These are phyloP conservation scores for Meleagris gallopavo DNA, from an alignment of 2,113 vertebrate genomes.

Conservation along the genomic window DNA sequence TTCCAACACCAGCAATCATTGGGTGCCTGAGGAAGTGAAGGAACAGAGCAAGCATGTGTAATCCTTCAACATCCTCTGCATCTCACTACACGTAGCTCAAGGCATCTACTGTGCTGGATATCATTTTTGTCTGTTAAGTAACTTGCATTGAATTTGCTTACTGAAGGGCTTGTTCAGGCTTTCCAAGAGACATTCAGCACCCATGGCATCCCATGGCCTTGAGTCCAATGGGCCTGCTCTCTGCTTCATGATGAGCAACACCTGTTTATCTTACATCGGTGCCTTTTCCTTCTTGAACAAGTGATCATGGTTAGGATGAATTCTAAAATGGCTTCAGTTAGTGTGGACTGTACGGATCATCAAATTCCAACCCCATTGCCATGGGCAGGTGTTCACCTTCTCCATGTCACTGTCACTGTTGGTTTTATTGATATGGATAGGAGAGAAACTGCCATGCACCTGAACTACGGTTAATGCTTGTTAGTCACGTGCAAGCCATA, in stretches of 20 bases:
- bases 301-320: rapidly evolving
- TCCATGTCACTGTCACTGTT: background rate
- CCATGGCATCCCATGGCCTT: rapidly evolving
- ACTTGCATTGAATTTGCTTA: background rate
- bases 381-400: background rate
- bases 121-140: background rate
- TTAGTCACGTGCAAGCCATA: conserved; percentile 60
- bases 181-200: background rate
- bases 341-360: no score
- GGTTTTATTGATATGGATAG: background rate
- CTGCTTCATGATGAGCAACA: rapidly evolving
- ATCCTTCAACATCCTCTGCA: background rate
- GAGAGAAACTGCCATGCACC: background rate
- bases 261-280: background rate
- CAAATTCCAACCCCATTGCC: no score
- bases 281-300: background rate
- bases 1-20: background rate
- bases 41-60: rapidly evolving
- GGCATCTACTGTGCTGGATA: background rate
- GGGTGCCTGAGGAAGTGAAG: background rate
- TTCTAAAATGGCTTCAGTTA: no score
- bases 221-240: background rate
- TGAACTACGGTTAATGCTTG: background rate
- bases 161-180: background rate
- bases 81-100: background rate